Percentiles rank a stretch among this genome's conserved stretches.
Conservation (phyloP, 1,140 invertebrate genomes). For the Leptinotarsa defecta region DNA sequence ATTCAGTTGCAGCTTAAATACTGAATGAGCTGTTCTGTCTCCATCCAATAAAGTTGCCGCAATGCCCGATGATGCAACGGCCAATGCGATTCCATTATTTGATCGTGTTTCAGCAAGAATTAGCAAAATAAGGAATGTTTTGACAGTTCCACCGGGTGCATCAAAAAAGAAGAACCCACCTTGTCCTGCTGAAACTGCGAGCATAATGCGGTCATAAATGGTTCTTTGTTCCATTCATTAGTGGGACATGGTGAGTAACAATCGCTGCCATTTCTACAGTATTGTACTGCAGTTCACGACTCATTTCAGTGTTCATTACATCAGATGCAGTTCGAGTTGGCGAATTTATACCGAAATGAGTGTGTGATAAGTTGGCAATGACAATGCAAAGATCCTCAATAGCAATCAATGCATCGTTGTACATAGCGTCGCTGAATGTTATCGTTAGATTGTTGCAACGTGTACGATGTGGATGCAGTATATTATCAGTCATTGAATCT, state of each 20-base stretch:
- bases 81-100: conserved; percentile 46
- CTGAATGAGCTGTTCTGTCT: conserved; percentile 54
- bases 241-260: conserved; percentile 34
- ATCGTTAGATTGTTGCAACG: no score
- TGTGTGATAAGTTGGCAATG: no score
- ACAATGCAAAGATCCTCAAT: no score
- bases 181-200: conserved; percentile 42
- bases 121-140: conserved; percentile 52
- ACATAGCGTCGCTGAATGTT: no score
- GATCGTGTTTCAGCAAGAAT: conserved; percentile 45
- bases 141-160: conserved; percentile 43
- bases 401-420: no score
- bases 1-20: conserved; percentile 52
- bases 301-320: conserved; percentile 20
- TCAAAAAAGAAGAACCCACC: conserved; percentile 51
- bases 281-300: conserved; percentile 15
- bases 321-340: no score
- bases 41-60: conserved; percentile 56
- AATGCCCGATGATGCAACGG: conserved; percentile 58
- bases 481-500: conserved; percentile 34
- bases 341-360: no score
- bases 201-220: conserved; percentile 37
- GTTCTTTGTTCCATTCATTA: conserved; percentile 40
- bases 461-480: no score
- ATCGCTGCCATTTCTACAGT: conserved; percentile 36